Base-by-base conservation (phyloP, 2,888 invertebrate genomes). In the Archaeoteleia sp. region DNA sequence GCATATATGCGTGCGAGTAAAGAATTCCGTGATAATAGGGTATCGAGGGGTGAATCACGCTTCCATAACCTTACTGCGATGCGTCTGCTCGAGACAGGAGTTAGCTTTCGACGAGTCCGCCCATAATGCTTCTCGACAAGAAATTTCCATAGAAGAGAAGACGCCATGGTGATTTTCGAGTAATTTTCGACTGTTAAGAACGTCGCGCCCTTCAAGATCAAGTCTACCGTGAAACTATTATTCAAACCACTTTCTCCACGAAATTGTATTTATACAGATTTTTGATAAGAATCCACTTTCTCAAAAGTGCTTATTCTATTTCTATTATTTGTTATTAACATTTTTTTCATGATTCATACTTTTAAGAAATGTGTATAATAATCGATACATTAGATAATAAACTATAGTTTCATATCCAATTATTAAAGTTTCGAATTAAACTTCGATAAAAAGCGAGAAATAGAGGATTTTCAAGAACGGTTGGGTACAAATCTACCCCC, bases 21-120 rank as follows among this genome's bases (percentile, higher is more conserved):
- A 63, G 63, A 57, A 65, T 68, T 65, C 9, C 54, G 29, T 27
- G 63, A 49, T 63, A 67, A 63, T 68, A 68, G 43, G 53, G 62
- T 40, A 46, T 30, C 43, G 49, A 54, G 49, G 68, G 63, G 27
- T 46, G 68, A 65, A 54, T 68, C 68, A 55, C 60, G 55, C 43
- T 51, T 60, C 40, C 25, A 15, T 55, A 65, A 60, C 25, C 46
- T 43, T 20, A 10, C 15, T 17, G 49, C 51, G 46, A 53, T 65
- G 48, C 57, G 53, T 48, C 61, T 62, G 48, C 43, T 57, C 45
- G 43, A 53, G 49, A 57, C 48, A 49, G 53, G 61, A 60, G 53
- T 67, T 62, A 32, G 62, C 57, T 62, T 62, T 67, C 32, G 46
- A 46, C 48, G 48, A 57, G 61, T 67, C 57, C 57, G 57, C 23